Percentiles rank a stretch among this genome's conserved stretches.
These are phyloP conservation scores for Acrocephalus scirpaceus DNA, from an alignment of 2,797 vertebrate species.

Conservation along the genomic window DNA sequence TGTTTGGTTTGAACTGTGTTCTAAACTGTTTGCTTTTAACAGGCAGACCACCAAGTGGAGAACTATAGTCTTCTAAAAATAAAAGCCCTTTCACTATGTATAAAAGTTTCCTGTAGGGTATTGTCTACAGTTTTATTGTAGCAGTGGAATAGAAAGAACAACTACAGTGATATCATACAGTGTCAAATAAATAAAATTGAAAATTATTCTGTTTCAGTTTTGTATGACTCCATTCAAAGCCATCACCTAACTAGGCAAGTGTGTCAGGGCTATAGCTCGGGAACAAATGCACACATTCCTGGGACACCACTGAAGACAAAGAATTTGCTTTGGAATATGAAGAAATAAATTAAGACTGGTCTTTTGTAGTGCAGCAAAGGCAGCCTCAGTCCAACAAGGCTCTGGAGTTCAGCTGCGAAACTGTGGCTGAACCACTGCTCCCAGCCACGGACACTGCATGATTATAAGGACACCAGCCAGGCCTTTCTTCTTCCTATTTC, in stretches of 20 bases:
- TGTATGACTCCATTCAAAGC: constrained; percentile 31
- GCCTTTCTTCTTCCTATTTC: background rate
- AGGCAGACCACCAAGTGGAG: constrained; percentile 8
- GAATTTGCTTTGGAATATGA: constrained; percentile 17
- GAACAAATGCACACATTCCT: constrained; percentile 39
- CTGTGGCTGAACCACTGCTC: background rate
- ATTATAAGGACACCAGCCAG: background rate
- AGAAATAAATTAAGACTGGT: background rate
- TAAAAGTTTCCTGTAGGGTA: constrained; percentile 60
- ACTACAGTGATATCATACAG: constrained; percentile 43
- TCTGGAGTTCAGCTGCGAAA: background rate
- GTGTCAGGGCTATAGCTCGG: constrained; percentile 1
- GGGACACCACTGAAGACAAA: constrained; percentile 33
- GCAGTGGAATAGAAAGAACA: constrained; percentile 22
- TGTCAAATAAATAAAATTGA: constrained; percentile 63
- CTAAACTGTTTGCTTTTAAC: constrained; percentile 48
- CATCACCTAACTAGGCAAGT: constrained; percentile 1
- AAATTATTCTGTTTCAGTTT: constrained; percentile 71
- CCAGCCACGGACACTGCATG: background rate
- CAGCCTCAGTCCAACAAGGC: background rate
- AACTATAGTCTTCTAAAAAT: constrained; percentile 49
- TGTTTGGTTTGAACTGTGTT: background rate
- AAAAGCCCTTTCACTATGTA: constrained; percentile 50
- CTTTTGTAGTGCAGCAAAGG: background rate
- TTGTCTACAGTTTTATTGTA: constrained; percentile 65